Conservation (phyloP, 2,113 vertebrate species). For the Peucedramus taeniatus region DNA sequence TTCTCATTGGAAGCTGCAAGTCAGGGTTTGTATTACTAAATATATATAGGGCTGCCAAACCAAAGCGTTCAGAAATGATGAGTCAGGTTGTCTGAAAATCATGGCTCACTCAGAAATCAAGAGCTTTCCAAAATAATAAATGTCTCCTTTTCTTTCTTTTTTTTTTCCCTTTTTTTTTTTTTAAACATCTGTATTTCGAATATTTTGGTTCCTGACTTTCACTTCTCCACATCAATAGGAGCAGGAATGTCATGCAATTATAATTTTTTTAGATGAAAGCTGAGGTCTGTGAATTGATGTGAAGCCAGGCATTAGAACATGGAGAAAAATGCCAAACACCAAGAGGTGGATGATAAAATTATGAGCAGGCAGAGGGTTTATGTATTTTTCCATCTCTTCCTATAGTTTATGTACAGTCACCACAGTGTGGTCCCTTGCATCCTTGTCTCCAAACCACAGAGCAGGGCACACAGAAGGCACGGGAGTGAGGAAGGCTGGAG, state of each 20-base stretch:
- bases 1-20: slow-evolving; percentile 45
- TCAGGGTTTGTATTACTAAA: slow-evolving; percentile 48
- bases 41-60: slow-evolving; percentile 17
- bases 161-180: not conserved
- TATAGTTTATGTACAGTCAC: not conserved
- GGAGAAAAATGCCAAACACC: not conserved
- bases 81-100: slow-evolving; percentile 34
- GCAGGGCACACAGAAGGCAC: not conserved
- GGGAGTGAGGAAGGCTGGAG: not conserved
- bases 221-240: not conserved
- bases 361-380: not conserved
- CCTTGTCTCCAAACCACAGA: not conserved
- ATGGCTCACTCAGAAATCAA: not conserved
- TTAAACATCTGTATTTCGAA: not conserved
- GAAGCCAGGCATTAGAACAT: not conserved
- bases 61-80: slow-evolving; percentile 44
- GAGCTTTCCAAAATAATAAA: slow-evolving; percentile 11
- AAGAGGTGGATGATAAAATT: not conserved
- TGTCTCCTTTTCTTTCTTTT: not conserved
- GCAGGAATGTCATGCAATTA: not conserved
- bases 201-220: not conserved
- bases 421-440: not conserved
- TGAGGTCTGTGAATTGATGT: not conserved
- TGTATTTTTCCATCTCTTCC: not conserved
- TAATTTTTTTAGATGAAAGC: slow-evolving; percentile 7